These are phyloP conservation scores for Morelia viridis DNA, from an alignment of 2,797 vertebrate genomes.

Conservation along the genomic window DNA sequence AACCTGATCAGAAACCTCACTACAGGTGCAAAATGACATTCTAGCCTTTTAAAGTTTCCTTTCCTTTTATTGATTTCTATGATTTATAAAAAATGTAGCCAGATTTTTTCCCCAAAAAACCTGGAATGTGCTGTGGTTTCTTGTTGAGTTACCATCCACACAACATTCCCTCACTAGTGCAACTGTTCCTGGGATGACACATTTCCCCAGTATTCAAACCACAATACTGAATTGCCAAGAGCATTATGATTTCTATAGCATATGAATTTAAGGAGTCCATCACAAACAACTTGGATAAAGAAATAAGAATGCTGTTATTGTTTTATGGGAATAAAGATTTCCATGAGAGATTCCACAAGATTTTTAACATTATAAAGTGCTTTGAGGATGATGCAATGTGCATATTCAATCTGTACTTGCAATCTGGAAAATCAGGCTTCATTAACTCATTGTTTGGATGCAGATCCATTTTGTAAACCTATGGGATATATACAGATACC, in stretches of 20 bases:
- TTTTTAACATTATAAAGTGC: not conserved
- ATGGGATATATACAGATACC: not conserved
- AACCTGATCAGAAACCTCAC: not conserved
- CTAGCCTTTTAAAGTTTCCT: not conserved
- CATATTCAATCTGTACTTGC: not conserved
- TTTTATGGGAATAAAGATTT: not conserved
- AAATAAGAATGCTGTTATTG: not conserved
- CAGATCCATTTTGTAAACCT: not conserved
- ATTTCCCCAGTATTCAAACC: not conserved
- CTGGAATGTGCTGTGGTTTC: not conserved
- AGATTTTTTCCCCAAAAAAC: too few relatives aligned
- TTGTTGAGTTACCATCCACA: not conserved
- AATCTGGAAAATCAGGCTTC: conserved; percentile 5
- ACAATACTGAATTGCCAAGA: not conserved
- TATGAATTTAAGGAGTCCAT: not conserved
- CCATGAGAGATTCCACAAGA: not conserved
- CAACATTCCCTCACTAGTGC: not conserved
- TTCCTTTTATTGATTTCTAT: not conserved
- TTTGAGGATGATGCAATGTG: conserved; percentile 5
- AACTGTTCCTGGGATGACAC: not conserved
- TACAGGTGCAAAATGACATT: not conserved
- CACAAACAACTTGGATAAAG: not conserved
- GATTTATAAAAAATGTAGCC: not conserved
- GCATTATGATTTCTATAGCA: not conserved
- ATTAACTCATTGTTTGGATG: not conserved